Evolutionary conservation across 1,140 invertebrate species (phyloP).

Genomic region (Rhysida immarginata): DNA sequence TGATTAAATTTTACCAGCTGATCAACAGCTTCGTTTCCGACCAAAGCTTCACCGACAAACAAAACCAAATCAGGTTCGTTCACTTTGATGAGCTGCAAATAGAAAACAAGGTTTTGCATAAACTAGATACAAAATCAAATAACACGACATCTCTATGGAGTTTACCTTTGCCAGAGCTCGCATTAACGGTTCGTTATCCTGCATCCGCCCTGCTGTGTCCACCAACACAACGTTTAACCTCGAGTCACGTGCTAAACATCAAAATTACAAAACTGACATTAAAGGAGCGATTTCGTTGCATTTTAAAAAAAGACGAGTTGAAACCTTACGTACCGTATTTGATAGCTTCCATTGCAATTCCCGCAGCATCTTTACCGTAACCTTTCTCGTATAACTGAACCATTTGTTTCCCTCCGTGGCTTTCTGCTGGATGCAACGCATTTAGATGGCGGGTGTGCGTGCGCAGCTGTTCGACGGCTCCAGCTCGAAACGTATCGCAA

Average conservation of each 20-base stretch:
- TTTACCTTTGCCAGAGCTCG: constrained; percentile 73
- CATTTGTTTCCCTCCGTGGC: constrained; percentile 52
- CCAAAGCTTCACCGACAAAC: constrained; percentile 97
- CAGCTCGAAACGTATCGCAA: constrained; percentile 97
- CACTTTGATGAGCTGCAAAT: constrained; percentile 48
- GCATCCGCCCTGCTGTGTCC: constrained; percentile 98
- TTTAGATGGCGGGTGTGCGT: constrained; percentile 91
- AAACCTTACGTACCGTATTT: constrained; percentile 38
- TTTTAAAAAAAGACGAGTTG: background rate
- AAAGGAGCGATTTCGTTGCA: background rate
- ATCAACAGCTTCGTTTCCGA: constrained; percentile 99
- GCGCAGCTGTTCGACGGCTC: constrained; percentile 93
- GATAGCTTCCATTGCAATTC: constrained; percentile 94
- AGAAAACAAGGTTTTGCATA: background rate
- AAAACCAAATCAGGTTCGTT: constrained; percentile 95
- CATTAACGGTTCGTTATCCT: constrained; percentile 99
- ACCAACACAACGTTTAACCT: constrained; percentile 82
- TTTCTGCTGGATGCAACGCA: constrained; percentile 70
- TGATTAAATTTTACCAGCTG: constrained; percentile 98
- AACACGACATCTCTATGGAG: background rate
- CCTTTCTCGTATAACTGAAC: constrained; percentile 95
- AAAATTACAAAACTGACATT: background rate
- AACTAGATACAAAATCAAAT: background rate
- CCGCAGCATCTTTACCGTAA: constrained; percentile 96
- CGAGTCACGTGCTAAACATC: constrained; percentile 45